Evolutionary conservation across 2,113 vertebrate genomes (phyloP).

Genomic region (Cololabis saira): DNA sequence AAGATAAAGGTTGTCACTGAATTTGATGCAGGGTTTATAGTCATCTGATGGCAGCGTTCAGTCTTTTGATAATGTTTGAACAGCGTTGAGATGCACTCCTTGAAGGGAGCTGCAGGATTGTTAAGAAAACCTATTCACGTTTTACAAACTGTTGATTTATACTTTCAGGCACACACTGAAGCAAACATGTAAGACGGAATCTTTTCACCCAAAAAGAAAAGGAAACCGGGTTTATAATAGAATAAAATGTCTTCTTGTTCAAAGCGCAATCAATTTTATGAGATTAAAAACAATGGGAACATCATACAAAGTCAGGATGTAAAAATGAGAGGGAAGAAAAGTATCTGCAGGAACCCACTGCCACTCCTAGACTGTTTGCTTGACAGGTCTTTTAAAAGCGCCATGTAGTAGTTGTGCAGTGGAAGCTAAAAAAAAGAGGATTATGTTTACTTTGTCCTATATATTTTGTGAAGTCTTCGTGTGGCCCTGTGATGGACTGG

Average conservation of each 20-base stretch:
- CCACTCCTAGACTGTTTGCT: not conserved
- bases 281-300: not conserved
- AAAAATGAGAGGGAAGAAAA: not conserved
- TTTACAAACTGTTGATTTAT: not conserved
- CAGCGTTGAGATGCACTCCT: not conserved
- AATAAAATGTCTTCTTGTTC: not conserved
- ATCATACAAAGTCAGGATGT: not conserved
- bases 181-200: not conserved
- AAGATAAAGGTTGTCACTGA: not conserved
- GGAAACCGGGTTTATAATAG: not conserved
- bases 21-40: not conserved
- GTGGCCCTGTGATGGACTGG: too few species aligned
- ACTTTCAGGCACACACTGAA: not conserved
- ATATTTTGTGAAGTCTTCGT: not conserved
- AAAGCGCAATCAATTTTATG: not conserved
- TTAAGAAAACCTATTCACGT: not conserved
- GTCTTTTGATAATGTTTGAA: not conserved
- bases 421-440: not conserved
- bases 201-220: not conserved
- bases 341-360: not conserved
- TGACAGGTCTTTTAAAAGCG: constrained; percentile 3
- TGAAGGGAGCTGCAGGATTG: not conserved
- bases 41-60: not conserved
- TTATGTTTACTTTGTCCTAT: not conserved
- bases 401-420: not conserved